A percentile compares a stretch with the other conserved stretches of the same genome.
These are phyloP conservation scores for Hipparchia semele DNA, from an alignment of 2,888 invertebrate genomes.

Conservation along the genomic window DNA sequence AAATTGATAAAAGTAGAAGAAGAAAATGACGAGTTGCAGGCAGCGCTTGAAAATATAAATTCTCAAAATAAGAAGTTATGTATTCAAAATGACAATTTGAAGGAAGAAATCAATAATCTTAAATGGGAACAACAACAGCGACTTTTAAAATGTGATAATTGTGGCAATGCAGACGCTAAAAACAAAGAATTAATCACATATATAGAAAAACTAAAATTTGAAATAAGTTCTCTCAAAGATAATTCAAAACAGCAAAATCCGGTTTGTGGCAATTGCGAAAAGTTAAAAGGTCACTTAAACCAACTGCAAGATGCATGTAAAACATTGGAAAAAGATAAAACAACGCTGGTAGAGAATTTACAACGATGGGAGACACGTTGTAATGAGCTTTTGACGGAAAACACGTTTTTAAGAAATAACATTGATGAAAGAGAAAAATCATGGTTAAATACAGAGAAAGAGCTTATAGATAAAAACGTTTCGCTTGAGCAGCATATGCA, in stretches of 20 bases:
- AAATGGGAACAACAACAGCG: constrained; percentile 50
- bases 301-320: constrained; percentile 29
- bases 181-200: constrained; percentile 44
- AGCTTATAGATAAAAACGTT: constrained; percentile 46
- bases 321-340: constrained; percentile 22
- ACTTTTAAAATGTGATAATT: constrained; percentile 24
- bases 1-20: constrained; percentile 70
- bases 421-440: constrained; percentile 53
- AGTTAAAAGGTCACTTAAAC: constrained; percentile 28
- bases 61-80: constrained; percentile 49
- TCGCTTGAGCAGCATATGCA: constrained; percentile 51
- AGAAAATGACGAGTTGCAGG: constrained; percentile 74
- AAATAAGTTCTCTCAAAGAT: constrained; percentile 14
- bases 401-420: constrained; percentile 48
- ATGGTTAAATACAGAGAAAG: constrained; percentile 44
- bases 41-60: constrained; percentile 62
- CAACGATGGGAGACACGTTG: constrained; percentile 30
- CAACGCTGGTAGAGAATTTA: constrained; percentile 32
- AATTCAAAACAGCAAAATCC: constrained; percentile 16
- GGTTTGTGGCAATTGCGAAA: constrained; percentile 23
- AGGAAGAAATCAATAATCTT: constrained; percentile 44
- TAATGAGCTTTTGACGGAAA: constrained; percentile 47
- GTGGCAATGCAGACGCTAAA: constrained; percentile 60
- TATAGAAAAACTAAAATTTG: constrained; percentile 10
- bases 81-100: constrained; percentile 29